Evolutionary conservation across 2,888 invertebrate genomes (phyloP), one percentile per base, ranked within the genome.

Genomic region (Chaetogeoica ovagalla): DNA sequence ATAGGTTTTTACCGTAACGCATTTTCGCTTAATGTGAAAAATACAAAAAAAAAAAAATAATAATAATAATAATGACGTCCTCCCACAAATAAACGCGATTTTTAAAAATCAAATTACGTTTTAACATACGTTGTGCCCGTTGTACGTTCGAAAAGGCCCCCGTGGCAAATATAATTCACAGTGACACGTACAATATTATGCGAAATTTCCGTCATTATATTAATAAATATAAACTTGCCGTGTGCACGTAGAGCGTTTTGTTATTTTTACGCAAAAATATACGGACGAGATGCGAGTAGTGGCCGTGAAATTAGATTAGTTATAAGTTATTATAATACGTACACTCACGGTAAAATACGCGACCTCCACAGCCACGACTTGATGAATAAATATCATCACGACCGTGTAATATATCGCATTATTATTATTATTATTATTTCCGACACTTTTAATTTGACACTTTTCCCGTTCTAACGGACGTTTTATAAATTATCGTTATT

Each of bases 301-400:
- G 13, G n/a, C 48, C n/a, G n/a, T 17, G 21, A 59, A 63, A 73
- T 73, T 73, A 63, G 63, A 73, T 73, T 63, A 73, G 62, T n/a
- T 48, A 48, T 48, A 48, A 48, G 13, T 48, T 13, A 48, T 59
- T 48, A 48, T 59, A 9, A 69, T 69, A 55, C 30, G 23, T 43
- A 21, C 23, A 13, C 48, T 30, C 6, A 72, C 43, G 60, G 48
- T 11, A 48, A 3, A 48, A 72, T 21, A 60, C 3, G n/a, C 39
- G 23, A 17, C 15, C 23, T 5, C 15, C 43, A 15, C 0, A 21
- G 21, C 15, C 11, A 15, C 8, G 37, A 37, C 52, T 73, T 37
- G 52, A 73, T 37, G 37, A 52, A 73, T 73, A 52, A 73, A 73
- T 73, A 37, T 73, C 37, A 63, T 63, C n/a, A 37, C 15, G 72